Evolutionary conservation across 53 echinoderm and acorn worm species (phyloP).

Genomic region (Stichopus horrens): DNA sequence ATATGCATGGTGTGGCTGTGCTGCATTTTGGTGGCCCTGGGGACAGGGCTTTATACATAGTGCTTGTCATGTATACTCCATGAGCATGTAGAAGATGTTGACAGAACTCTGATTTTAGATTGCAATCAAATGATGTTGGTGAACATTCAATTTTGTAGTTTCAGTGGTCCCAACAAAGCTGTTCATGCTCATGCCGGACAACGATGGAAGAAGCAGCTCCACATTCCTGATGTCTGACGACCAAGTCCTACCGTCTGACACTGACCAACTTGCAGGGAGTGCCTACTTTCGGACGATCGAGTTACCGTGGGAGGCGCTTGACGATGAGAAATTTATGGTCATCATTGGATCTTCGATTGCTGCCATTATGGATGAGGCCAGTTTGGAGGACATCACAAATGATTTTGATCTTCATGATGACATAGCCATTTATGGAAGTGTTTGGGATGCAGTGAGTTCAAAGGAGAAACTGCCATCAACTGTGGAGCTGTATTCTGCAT

Average conservation of each 20-base stretch:
- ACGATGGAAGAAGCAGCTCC: not conserved
- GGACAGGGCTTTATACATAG: too few species aligned
- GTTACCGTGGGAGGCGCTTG: not conserved
- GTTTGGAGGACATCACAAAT: not conserved
- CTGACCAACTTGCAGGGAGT: not conserved
- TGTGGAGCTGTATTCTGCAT: conserved; percentile 8
- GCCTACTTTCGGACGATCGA: not conserved
- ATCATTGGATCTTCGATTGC: not conserved
- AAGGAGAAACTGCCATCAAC: not conserved
- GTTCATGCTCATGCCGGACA: conserved; percentile 18
- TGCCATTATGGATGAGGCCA: not conserved
- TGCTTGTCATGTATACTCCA: too few species aligned
- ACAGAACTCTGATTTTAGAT: too few species aligned
- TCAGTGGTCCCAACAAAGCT: not conserved
- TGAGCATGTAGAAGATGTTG: too few species aligned
- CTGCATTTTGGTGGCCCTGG: too few species aligned
- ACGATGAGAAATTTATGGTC: not conserved
- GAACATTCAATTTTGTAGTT: not conserved
- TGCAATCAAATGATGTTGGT: too few species aligned
- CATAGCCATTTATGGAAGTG: not conserved
- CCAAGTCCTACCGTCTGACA: not conserved
- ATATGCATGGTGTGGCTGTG: too few species aligned
- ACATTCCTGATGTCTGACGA: not conserved
- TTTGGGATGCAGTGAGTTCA: not conserved
- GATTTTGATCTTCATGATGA: not conserved